Conservation (phyloP, 2,888 invertebrate species). For the Taphrorychus bicolor region DNA sequence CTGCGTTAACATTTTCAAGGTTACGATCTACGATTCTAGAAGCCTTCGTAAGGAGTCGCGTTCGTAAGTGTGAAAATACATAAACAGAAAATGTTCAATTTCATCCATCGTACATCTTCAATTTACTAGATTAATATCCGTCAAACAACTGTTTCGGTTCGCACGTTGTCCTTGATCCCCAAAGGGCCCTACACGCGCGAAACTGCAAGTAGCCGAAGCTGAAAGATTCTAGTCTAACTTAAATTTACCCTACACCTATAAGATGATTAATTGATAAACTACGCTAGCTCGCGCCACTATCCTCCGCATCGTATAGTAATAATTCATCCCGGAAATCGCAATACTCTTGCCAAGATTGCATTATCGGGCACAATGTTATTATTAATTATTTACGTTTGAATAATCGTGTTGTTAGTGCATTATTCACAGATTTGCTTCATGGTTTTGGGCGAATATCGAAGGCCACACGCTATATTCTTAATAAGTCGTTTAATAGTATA, state of each 20-base stretch:
- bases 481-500: not conserved
- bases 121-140: no score
- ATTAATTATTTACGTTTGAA: constrained; percentile 22
- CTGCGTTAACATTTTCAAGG: no score
- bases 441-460: not conserved
- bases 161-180: not conserved
- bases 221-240: not conserved
- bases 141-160: no score
- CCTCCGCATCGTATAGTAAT: constrained; percentile 29
- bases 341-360: constrained; percentile 32
- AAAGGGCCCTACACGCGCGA: not conserved
- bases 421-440: not conserved
- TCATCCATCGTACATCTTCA: no score
- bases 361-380: constrained; percentile 39
- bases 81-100: no score
- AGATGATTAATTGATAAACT: constrained; percentile 37
- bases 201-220: not conserved
- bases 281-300: constrained; percentile 21
- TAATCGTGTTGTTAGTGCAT: not conserved
- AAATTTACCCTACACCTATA: constrained; percentile 7
- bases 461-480: not conserved
- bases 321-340: constrained; percentile 32
- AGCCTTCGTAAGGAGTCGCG: no score
- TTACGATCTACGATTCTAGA: no score
- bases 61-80: no score